Evolutionary conservation across 2,888 invertebrate genomes (phyloP).

Genomic region (Sinotaia quadrata): DNA sequence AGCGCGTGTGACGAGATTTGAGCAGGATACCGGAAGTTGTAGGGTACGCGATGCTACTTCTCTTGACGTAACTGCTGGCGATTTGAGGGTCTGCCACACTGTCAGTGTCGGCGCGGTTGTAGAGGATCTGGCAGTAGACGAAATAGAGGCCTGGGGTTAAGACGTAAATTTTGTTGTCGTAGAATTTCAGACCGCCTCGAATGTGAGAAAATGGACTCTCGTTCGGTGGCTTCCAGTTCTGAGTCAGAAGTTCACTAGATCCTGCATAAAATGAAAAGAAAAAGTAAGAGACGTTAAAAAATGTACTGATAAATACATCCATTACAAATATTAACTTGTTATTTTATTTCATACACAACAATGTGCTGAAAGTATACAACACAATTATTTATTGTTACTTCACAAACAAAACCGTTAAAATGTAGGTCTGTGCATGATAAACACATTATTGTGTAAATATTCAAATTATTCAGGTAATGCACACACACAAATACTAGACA

Average conservation of each 20-base stretch:
- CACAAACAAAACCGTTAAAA: too few relatives aligned
- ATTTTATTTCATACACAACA: too few relatives aligned
- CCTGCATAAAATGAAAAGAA: neutral
- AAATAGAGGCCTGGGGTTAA: conserved; percentile 10
- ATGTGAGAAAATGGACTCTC: conserved; percentile 18
- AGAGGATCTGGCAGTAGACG: conserved; percentile 27
- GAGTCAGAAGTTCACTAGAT: neutral
- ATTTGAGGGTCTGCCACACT: neutral
- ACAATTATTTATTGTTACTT: too few relatives aligned
- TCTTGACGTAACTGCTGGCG: conserved; percentile 35
- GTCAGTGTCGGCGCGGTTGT: conserved; percentile 3
- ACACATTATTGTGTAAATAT: neutral
- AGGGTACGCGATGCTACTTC: conserved; percentile 46
- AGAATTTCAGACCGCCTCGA: conserved; percentile 5
- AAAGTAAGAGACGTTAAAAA: too few relatives aligned
- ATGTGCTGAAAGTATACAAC: too few relatives aligned
- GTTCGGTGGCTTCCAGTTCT: conserved; percentile 12
- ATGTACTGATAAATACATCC: too few relatives aligned
- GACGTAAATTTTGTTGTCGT: conserved; percentile 19
- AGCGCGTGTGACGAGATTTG: conserved; percentile 44
- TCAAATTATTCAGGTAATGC: neutral
- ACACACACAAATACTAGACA: neutral
- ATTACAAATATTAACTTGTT: too few relatives aligned
- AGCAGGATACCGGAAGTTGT: conserved; percentile 43
- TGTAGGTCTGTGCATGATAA: too few relatives aligned